Percentiles rank a stretch among this genome's conserved stretches.
Conservation (phyloP, 1,140 invertebrate genomes). For the Drosophila albomicans region DNA sequence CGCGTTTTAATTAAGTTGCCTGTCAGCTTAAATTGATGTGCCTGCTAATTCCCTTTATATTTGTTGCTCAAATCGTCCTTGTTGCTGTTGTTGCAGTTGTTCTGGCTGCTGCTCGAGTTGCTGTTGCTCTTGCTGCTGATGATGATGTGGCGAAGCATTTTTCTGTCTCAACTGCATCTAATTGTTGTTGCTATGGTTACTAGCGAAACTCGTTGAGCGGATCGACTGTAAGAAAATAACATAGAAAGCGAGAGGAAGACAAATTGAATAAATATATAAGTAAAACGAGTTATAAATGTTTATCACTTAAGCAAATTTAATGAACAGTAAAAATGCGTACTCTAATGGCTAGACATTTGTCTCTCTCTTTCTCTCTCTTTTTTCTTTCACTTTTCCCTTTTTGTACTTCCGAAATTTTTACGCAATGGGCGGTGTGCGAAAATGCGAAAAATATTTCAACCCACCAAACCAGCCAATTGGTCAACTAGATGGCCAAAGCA, state of each 20-base stretch:
- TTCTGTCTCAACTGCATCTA: constrained; percentile 44
- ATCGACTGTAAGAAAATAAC: constrained; percentile 27
- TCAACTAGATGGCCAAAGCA: background rate
- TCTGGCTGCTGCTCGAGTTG: constrained; percentile 30
- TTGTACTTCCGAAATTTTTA: no score
- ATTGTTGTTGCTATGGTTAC: constrained; percentile 9
- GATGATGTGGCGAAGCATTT: constrained; percentile 24
- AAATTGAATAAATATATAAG: constrained; percentile 32
- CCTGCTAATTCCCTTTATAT: constrained; percentile 50
- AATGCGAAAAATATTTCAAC: constrained; percentile 17
- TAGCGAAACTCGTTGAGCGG: constrained; percentile 34
- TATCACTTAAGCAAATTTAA: constrained; percentile 68
- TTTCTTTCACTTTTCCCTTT: background rate
- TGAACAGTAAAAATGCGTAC: constrained; percentile 75
- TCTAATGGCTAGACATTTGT: constrained; percentile 67
- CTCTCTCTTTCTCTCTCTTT: constrained; percentile 7
- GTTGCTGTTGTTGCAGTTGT: constrained; percentile 27
- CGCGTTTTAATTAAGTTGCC: constrained; percentile 74
- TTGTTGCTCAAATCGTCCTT: constrained; percentile 18
- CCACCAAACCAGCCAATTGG: background rate
- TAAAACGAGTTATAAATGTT: constrained; percentile 69
- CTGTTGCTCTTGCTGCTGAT: constrained; percentile 3
- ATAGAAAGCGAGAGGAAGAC: background rate
- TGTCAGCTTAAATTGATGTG: constrained; percentile 64
- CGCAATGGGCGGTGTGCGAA: background rate